A percentile compares a stretch with the other conserved stretches of the same genome.
These are phyloP conservation scores for Saiga tatarica DNA, from an alignment of 2,113 vertebrate species.

Conservation along the genomic window DNA sequence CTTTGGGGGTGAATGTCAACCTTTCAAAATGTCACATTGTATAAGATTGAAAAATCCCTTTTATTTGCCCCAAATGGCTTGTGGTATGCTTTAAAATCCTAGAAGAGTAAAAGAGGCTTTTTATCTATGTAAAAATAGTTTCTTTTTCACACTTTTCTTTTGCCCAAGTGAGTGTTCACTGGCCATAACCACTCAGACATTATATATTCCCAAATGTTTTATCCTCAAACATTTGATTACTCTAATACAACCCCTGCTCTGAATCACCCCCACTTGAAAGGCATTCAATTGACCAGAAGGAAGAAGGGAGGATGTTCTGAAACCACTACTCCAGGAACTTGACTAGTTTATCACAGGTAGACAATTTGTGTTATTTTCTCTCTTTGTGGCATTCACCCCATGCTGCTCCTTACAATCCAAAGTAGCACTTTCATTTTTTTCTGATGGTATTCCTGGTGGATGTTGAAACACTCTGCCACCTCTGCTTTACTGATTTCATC, in stretches of 20 bases:
- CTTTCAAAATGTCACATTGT: constrained; percentile 38
- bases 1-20: constrained; percentile 15
- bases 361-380: constrained; percentile 69
- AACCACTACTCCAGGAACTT: constrained; percentile 31
- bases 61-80: constrained; percentile 1
- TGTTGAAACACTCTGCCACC: not conserved
- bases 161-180: not conserved
- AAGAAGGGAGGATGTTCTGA: constrained; percentile 3
- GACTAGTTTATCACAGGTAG: constrained; percentile 52
- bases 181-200: not conserved
- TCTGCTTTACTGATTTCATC: constrained; percentile 15
- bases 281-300: constrained; percentile 43
- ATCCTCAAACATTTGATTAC: not conserved
- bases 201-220: constrained; percentile 43
- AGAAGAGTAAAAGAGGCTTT: not conserved
- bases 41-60: not conserved
- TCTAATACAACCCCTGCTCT: not conserved
- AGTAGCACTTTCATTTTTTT: constrained; percentile 56
- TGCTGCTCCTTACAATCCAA: constrained; percentile 56
- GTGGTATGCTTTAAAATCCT: constrained; percentile 36
- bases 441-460: not conserved
- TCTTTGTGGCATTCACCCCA: constrained; percentile 53
- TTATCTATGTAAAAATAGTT: not conserved
- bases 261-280: not conserved
- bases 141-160: not conserved